These are phyloP conservation scores for Heliothis peltigera DNA, from an alignment of 2,888 invertebrate species.

Conservation along the genomic window DNA sequence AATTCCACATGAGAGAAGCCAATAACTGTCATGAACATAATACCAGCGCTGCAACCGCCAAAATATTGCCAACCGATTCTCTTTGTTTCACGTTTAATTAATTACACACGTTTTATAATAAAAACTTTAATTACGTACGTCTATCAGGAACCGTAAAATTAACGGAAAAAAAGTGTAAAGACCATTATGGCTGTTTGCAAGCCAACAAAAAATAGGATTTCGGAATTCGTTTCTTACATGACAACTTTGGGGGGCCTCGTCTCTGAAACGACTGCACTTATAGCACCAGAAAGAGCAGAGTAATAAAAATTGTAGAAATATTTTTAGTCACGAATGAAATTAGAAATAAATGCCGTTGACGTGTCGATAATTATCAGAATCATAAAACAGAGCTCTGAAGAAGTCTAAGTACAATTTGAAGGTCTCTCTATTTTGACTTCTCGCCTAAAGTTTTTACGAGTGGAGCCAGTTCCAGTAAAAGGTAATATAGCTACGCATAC, in stretches of 20 bases:
- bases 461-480: constrained; percentile 31
- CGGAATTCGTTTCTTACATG: neutral
- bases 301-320: too few species aligned
- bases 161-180: neutral
- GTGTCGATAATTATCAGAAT: neutral
- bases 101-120: constrained; percentile 21
- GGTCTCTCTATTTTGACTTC: constrained; percentile 17
- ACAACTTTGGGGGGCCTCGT: too few species aligned
- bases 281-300: neutral
- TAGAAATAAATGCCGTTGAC: too few species aligned
- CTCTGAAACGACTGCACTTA: neutral
- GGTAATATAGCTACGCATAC: constrained; percentile 39
- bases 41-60: neutral
- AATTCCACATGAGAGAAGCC: neutral
- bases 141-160: constrained; percentile 6
- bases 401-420: constrained; percentile 10
- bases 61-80: constrained; percentile 3
- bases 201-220: neutral
- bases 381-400: neutral
- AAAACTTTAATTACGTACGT: neutral
- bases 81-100: constrained; percentile 11
- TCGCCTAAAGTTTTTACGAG: constrained; percentile 43
- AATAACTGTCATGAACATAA: neutral
- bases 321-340: too few species aligned
- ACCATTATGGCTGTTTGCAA: neutral